These are phyloP conservation scores for Manduca sexta DNA, from an alignment of 1,140 invertebrate species.

Conservation along the genomic window DNA sequence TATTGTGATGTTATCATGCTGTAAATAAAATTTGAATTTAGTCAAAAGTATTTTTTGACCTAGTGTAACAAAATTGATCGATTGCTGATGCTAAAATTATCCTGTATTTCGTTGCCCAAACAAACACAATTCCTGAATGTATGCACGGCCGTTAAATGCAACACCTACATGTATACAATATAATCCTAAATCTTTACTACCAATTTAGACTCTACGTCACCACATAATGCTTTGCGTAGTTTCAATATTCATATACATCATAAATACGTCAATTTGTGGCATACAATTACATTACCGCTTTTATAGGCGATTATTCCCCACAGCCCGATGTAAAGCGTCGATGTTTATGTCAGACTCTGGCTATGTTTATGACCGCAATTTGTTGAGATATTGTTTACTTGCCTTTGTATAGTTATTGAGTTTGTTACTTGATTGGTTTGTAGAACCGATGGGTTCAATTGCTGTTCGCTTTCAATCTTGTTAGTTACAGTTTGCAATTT, in stretches of 20 bases:
- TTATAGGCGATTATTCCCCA: background rate
- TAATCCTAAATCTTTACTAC: background rate
- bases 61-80: too few species aligned
- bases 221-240: background rate
- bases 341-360: background rate
- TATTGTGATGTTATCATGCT: too few species aligned
- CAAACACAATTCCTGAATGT: too few species aligned
- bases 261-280: background rate
- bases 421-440: background rate
- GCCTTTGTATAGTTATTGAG: background rate
- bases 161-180: too few species aligned
- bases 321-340: background rate
- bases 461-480: too few species aligned
- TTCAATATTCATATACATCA: background rate
- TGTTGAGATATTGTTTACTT: conserved; percentile 1
- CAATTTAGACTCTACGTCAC: background rate
- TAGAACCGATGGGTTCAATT: background rate
- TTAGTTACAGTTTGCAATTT: too few species aligned
- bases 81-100: too few species aligned
- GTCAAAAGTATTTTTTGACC: too few species aligned
- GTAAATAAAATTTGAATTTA: too few species aligned
- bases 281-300: conserved; percentile 2
- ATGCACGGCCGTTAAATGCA: too few species aligned
- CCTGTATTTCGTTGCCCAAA: too few species aligned
- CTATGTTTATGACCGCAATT: background rate